A percentile compares a stretch with the other conserved stretches of the same genome.
These are phyloP conservation scores for Arenaria interpres DNA, from an alignment of 2,113 vertebrate species.

Conservation along the genomic window DNA sequence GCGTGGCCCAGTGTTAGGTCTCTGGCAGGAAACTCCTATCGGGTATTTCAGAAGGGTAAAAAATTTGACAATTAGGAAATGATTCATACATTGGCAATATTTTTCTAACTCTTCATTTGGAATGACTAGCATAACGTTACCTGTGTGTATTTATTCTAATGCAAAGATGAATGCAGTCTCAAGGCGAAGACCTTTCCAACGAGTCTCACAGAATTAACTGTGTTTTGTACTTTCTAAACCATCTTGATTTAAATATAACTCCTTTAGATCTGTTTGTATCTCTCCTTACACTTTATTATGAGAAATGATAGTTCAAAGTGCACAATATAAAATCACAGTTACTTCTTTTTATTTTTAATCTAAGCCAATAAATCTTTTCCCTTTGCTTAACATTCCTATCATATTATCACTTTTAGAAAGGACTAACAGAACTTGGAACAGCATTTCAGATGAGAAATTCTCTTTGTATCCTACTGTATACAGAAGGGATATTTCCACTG, in stretches of 20 bases:
- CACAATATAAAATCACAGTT: background rate
- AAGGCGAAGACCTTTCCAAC: fast-evolving
- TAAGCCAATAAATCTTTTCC: background rate
- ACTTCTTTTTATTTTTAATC: background rate
- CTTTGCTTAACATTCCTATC: background rate
- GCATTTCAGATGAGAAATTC: background rate
- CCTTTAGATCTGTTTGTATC: background rate
- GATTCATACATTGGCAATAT: background rate
- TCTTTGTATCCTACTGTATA: background rate
- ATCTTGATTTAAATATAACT: background rate
- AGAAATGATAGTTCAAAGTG: background rate
- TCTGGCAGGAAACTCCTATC: background rate
- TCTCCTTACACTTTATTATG: background rate
- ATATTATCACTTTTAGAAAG: background rate
- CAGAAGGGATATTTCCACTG: background rate
- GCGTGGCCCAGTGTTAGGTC: background rate
- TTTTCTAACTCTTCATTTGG: background rate
- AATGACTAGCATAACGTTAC: background rate
- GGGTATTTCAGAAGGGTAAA: background rate
- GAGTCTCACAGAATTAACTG: background rate
- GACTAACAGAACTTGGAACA: background rate
- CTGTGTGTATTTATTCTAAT: background rate
- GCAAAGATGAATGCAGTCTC: background rate
- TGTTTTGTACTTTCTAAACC: background rate
- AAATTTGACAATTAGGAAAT: background rate